phyloP scores from a whole-genome alignment of 2,888 invertebrate genomes.

The Drosophila borborema region DNA sequence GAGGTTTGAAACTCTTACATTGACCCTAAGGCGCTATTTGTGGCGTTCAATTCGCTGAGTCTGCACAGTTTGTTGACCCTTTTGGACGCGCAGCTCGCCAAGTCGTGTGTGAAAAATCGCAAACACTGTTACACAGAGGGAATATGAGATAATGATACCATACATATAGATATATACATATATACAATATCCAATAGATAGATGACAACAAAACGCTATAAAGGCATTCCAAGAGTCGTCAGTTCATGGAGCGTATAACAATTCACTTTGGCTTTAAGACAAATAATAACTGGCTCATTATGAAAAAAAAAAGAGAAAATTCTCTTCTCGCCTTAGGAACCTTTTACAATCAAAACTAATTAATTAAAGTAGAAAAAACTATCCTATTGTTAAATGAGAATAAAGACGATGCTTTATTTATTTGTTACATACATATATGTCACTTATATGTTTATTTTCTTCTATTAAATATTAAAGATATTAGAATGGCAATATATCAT shows the following conservation, averaged over 20 bases:
- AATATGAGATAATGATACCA: conserved; percentile 48
- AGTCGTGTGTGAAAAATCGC: conserved; percentile 54
- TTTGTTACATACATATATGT: background rate
- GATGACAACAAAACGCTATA: conserved; percentile 5
- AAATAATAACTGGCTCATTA: background rate
- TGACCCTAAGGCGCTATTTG: conserved; percentile 68
- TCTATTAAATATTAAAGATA: background rate
- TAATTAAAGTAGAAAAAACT: background rate
- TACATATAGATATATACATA: background rate
- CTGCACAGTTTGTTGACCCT: conserved; percentile 71
- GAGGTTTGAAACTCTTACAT: conserved; percentile 22
- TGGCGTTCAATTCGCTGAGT: conserved; percentile 39
- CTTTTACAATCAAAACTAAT: background rate
- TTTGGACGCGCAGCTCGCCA: conserved; percentile 13
- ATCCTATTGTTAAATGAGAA: background rate
- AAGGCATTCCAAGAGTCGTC: background rate
- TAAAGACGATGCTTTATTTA: background rate
- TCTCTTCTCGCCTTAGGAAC: too few relatives aligned
- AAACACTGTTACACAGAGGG: conserved; percentile 44
- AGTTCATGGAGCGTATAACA: background rate
- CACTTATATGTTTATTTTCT: background rate
- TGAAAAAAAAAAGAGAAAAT: background rate
- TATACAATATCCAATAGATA: conserved; percentile 8
- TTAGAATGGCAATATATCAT: background rate
- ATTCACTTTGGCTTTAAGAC: background rate